Evolutionary conservation across 37 sponge, comb jelly and placozoan genomes (phyloP).

Genomic region (Sycon ciliatum): DNA sequence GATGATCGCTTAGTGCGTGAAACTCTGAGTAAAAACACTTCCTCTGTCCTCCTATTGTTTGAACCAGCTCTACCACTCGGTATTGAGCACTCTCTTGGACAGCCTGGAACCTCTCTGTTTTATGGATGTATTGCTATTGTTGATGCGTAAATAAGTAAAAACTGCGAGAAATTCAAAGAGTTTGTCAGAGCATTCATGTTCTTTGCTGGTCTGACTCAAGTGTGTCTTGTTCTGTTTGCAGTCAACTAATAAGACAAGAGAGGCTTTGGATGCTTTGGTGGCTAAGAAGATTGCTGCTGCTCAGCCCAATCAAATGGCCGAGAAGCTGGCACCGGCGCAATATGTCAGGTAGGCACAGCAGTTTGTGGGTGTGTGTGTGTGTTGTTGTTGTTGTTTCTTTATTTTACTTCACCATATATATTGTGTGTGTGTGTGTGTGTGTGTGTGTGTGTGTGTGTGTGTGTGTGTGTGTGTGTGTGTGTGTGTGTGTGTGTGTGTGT

Average conservation of each 20-base stretch:
- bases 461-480: constrained; percentile 15
- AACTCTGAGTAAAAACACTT: too few species aligned
- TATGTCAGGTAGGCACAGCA: constrained; percentile 60
- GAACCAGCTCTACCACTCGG: too few species aligned
- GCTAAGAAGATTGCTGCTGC: constrained; percentile 88
- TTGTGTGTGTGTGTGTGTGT: not conserved
- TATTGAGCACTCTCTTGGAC: not conserved
- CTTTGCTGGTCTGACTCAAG: too few species aligned
- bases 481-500: not conserved
- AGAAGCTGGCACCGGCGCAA: constrained; percentile 76
- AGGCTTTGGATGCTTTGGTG: constrained; percentile 85
- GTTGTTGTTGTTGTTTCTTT: not conserved
- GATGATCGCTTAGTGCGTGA: too few species aligned
- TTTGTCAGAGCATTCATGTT: too few species aligned
- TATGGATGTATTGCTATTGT: too few species aligned
- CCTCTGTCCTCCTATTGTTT: too few species aligned
- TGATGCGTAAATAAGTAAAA: too few species aligned
- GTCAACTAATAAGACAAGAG: constrained; percentile 85
- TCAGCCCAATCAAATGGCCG: constrained; percentile 74
- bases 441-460: not conserved
- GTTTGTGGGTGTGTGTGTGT: constrained; percentile 2
- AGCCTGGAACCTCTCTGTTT: too few species aligned
- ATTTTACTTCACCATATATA: not conserved
- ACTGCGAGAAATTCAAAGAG: too few species aligned
- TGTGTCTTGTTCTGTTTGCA: constrained; percentile 16